Base-by-base conservation (phyloP, 1,140 invertebrate genomes). In the Centruroides vittatus region DNA sequence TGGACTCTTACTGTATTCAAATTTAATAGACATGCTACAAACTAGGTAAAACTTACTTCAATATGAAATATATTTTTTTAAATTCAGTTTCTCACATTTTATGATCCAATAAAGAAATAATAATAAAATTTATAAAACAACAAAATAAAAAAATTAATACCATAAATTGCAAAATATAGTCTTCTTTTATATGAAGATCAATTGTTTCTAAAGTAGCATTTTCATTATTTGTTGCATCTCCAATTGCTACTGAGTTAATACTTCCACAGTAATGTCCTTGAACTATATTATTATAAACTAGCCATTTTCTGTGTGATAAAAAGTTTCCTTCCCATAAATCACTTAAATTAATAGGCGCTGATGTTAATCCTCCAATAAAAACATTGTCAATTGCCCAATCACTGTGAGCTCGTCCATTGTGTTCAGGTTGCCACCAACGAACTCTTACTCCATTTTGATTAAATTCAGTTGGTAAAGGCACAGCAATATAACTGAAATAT, bases 311-410 rank as follows among this genome's bases (percentile, higher is more conserved):
- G 4, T 49, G 46, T 23, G 41, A 34, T 58, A 64, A 58, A 64
- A 61, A 64, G 61, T 55, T 5, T 11, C 55, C 51, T 10, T 64
- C 48, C 35, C 58, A 49, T 7, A 64, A 9, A 35, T 58, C 50
- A 47, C 49, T 53, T 35, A 57, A 64, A 35, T 54, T 55, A 48
- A 58, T 51, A 54, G 60, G 57, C 10, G 64, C 64, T 0, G 57
- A 11, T 3, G 47, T n/a, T 13, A 23, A 63, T n/a, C 72, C 73
- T 23, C 73, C 75, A n/a, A 77, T 71, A 23, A 74, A 66, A 23
- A 78, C 61, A 23, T 71, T 72, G 61, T 78, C 76, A 52, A 78
- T 66, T 8, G 73, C 67, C 76, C 76, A 78, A 66, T 78, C 76
- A 47, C 62, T 62, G 50, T 64, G 67, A n/a, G 70, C 64, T 35